These are phyloP conservation scores for Drosophila funebris DNA, from an alignment of 1,140 invertebrate species.

Conservation along the genomic window DNA sequence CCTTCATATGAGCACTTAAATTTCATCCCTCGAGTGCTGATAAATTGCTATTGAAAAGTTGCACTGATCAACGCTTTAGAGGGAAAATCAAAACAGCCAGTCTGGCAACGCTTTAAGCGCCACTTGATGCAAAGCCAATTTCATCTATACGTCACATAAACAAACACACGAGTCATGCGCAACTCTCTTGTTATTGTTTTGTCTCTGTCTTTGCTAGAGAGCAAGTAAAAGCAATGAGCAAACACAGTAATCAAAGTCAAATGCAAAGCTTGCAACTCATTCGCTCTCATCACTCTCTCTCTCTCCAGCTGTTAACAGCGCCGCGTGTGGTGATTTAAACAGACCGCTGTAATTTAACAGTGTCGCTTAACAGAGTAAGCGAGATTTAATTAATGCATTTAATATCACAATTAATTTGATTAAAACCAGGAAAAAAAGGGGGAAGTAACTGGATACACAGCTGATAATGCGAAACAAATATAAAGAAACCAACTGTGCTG, in stretches of 20 bases:
- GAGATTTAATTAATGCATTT: constrained; percentile 19
- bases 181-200: constrained; percentile 44
- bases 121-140: constrained; percentile 33
- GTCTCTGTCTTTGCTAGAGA: constrained; percentile 35
- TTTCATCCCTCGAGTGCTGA: constrained; percentile 36
- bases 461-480: constrained; percentile 51
- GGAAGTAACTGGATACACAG: constrained; percentile 5
- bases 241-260: constrained; percentile 41
- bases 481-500: constrained; percentile 24
- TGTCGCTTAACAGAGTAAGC: constrained; percentile 13
- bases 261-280: constrained; percentile 10
- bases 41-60: constrained; percentile 45
- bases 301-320: constrained; percentile 53
- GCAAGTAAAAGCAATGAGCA: neutral
- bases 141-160: constrained; percentile 1
- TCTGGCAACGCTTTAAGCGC: constrained; percentile 54
- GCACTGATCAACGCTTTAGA: neutral
- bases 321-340: constrained; percentile 50
- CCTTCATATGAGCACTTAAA: constrained; percentile 38
- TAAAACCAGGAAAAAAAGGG: neutral
- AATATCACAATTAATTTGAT: constrained; percentile 16
- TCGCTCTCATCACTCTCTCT: neutral
- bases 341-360: constrained; percentile 44
- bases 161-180: constrained; percentile 21
- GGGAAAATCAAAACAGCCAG: constrained; percentile 1